These are phyloP conservation scores for Percopsis omiscomaycus DNA, from an alignment of 2,797 vertebrate genomes.

Conservation along the genomic window DNA sequence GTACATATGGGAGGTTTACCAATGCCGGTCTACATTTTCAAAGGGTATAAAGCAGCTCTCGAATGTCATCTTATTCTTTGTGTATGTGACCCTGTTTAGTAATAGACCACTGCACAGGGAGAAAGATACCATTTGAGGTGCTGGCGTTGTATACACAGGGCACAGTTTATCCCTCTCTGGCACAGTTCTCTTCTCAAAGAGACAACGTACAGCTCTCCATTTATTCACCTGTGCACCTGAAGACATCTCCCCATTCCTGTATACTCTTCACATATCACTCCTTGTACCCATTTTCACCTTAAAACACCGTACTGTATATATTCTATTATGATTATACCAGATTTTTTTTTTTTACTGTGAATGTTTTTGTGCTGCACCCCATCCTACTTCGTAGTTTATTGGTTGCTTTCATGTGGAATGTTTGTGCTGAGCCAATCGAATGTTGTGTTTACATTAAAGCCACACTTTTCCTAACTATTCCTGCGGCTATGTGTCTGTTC, in stretches of 20 bases:
- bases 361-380: slow-evolving; percentile 79
- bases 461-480: slow-evolving; percentile 81
- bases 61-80: slow-evolving; percentile 56
- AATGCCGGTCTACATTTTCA: slow-evolving; percentile 42
- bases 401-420: slow-evolving; percentile 83
- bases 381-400: slow-evolving; percentile 77
- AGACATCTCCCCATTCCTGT: slow-evolving; percentile 35
- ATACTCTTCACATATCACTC: slow-evolving; percentile 70
- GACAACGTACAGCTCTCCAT: slow-evolving; percentile 67
- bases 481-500: slow-evolving; percentile 29
- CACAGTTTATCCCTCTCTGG: slow-evolving; percentile 45
- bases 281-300: slow-evolving; percentile 73
- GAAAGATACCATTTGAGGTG: slow-evolving; percentile 62
- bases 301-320: slow-evolving; percentile 80
- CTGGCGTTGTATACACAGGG: slow-evolving; percentile 56
- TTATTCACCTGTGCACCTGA: slow-evolving; percentile 68
- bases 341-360: slow-evolving; percentile 80
- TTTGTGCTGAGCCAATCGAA: slow-evolving; percentile 83
- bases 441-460: slow-evolving; percentile 83
- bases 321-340: slow-evolving; percentile 80
- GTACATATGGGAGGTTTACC: slow-evolving; percentile 48
- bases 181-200: slow-evolving; percentile 62
- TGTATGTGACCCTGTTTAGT: slow-evolving; percentile 66
- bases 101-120: slow-evolving; percentile 64
- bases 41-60: slow-evolving; percentile 59